These are phyloP conservation scores for Nesogale talazaci DNA, from an alignment of 2,113 vertebrate genomes.

Conservation along the genomic window DNA sequence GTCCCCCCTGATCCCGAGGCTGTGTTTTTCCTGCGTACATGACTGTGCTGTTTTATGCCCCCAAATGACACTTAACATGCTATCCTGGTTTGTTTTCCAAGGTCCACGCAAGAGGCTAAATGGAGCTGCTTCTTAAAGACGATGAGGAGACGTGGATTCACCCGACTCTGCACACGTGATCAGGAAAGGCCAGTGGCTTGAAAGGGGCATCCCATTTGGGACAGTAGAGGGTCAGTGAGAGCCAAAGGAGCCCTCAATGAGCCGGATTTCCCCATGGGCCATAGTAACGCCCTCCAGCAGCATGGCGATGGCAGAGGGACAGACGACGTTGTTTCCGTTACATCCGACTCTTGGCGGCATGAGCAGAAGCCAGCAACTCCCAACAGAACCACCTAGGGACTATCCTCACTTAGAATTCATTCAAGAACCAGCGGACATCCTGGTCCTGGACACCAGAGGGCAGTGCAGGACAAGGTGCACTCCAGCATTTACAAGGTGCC, in stretches of 20 bases:
- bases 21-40: neutral
- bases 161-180: too few species aligned
- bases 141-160: too few species aligned
- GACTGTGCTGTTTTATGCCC: neutral
- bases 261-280: neutral
- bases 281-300: too few species aligned
- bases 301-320: too few species aligned
- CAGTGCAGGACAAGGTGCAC: neutral
- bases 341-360: too few species aligned
- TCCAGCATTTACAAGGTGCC: fast-evolving
- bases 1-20: neutral
- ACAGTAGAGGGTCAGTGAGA: neutral
- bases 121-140: neutral
- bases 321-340: too few species aligned
- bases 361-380: neutral
- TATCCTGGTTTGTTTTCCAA: neutral
- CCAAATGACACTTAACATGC: neutral
- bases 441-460: constrained; percentile 40
- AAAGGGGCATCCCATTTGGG: neutral
- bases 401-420: neutral
- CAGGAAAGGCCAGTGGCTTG: neutral
- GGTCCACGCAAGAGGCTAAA: neutral
- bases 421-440: neutral
- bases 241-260: neutral
- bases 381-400: neutral